Evolutionary conservation across 2,888 invertebrate species (phyloP), one percentile per base, ranked within the genome.

Genomic region (Melinaea marsaeus): DNA sequence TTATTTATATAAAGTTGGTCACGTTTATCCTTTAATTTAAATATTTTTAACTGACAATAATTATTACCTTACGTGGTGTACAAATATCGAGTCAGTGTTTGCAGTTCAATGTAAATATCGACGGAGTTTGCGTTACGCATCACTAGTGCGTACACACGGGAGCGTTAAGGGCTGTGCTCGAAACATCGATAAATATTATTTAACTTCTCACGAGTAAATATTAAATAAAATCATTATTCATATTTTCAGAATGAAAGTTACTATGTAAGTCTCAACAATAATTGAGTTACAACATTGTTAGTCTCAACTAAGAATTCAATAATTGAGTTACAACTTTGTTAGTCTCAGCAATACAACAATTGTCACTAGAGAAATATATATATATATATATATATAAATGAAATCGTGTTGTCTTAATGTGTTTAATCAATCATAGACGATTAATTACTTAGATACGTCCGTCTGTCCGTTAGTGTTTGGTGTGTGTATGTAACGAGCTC

Each of bases 371-470:
- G 72, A 86, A 86, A 88, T 88, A 87, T 82, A 85, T 85, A 83
- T n/a, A n/a, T n/a, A n/a, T n/a, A n/a, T n/a, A 86, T 83, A 84
- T 88, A 90, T 90, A 89, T 82, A 88, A 89, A 90, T 89, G 77
- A 79, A 86, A 79, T 89, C 90, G 89, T 90, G 90, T 84, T 80
- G 81, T 74, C 84, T 81, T 88, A 89, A 90, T 90, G 89, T 84
- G 80, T 85, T 90, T 88, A 90, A 90, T 90, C 90, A 90, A 90
- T 90, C 90, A 90, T 86, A 85, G 82, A 85, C 89, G 90, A 90
- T 90, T 90, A 90, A 90, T 90, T 90, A 89, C 85, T 79, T 71
- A 86, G 90, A 90, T 90, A 90, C 78, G 86, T 84, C 78, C 78
- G 78, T 79, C 75, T 76, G 81, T 83, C 83, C 83, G 84, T 84